These are phyloP conservation scores for Casuarius casuarius DNA, from an alignment of 2,113 vertebrate species.

Conservation along the genomic window DNA sequence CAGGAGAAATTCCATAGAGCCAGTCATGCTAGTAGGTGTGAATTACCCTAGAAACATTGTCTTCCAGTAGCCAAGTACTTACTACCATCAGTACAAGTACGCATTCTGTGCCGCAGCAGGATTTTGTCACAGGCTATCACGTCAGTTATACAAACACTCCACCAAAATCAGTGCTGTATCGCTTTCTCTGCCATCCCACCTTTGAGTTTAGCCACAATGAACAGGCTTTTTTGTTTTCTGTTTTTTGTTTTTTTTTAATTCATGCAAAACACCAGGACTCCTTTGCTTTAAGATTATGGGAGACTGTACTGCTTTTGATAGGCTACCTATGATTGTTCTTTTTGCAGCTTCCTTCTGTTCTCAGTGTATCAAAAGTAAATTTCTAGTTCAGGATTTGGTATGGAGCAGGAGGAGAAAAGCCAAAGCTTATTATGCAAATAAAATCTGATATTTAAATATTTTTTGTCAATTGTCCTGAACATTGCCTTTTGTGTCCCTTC, in stretches of 20 bases:
- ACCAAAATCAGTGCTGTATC: neutral
- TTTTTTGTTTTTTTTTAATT: neutral
- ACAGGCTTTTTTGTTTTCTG: neutral
- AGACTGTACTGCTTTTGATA: neutral
- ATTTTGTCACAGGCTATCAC: neutral
- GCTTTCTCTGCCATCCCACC: neutral
- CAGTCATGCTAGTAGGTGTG: rapidly evolving
- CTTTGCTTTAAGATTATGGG: neutral
- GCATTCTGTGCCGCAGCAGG: no score
- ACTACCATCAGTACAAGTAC: neutral
- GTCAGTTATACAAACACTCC: neutral
- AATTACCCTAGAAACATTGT: neutral
- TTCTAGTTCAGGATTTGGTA: neutral
- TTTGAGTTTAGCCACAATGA: neutral
- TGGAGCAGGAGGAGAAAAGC: neutral
- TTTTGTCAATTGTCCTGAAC: neutral
- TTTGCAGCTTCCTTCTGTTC: neutral
- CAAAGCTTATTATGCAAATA: neutral
- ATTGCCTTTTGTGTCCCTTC: neutral
- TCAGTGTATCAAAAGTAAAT: neutral
- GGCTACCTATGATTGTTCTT: neutral
- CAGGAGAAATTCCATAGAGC: neutral
- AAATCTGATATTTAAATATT: neutral
- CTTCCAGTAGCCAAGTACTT: neutral
- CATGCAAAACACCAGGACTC: neutral